Evolutionary conservation across 2,888 invertebrate species (phyloP).

Genomic region (Himalopsyche anomala): DNA sequence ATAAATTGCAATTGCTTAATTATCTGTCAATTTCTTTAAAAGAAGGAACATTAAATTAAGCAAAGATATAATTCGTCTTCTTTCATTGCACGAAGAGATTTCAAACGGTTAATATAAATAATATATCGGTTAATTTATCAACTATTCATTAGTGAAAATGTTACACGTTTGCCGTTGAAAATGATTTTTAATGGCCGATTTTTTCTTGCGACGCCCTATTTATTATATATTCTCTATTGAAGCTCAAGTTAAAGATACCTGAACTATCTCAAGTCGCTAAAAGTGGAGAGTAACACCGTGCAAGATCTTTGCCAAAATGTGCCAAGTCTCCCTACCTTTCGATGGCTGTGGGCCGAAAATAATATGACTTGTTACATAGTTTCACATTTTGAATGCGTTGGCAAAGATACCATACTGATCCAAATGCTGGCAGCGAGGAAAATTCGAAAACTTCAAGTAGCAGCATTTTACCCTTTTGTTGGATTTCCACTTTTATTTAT

Average conservation of each 20-base stretch:
- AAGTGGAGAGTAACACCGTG: neutral
- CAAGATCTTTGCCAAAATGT: conserved; percentile 9
- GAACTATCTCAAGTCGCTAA: neutral
- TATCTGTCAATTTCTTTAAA: too few relatives aligned
- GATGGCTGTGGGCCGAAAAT: conserved; percentile 13
- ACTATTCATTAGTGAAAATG: too few relatives aligned
- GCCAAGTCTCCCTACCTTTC: neutral
- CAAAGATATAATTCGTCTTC: too few relatives aligned
- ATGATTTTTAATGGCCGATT: too few relatives aligned
- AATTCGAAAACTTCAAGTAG: neutral
- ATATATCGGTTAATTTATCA: too few relatives aligned
- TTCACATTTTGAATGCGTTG: neutral
- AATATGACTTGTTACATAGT: conserved; percentile 40
- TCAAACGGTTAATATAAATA: too few relatives aligned
- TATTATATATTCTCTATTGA: too few relatives aligned
- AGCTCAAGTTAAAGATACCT: neutral
- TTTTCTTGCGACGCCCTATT: too few relatives aligned
- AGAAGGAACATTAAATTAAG: too few relatives aligned
- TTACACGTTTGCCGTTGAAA: too few relatives aligned
- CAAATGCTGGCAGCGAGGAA: neutral
- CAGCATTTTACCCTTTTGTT: conserved; percentile 17
- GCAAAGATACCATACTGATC: neutral
- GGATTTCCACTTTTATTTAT: neutral
- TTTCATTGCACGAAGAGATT: too few relatives aligned
- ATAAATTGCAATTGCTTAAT: too few relatives aligned